Base-by-base conservation (phyloP, 2,888 invertebrate species). In the Sacculina carcini region DNA sequence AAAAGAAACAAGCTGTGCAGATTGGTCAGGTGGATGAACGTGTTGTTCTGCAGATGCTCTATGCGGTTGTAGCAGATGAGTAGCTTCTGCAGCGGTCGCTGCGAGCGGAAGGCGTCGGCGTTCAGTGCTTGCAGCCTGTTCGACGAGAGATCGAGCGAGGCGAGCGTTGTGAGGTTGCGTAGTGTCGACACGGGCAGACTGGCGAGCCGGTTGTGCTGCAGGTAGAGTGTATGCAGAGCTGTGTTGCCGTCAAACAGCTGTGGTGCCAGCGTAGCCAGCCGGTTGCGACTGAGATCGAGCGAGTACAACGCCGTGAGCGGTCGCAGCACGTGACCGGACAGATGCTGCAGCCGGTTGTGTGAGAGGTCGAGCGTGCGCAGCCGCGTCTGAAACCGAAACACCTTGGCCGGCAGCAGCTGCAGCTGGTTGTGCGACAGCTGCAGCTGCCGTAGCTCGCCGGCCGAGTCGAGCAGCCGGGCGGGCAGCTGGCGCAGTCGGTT, bases 311-410 rank as follows among this genome's bases (percentile, higher is more conserved):
- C 2, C 29, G n/a, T 31, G 5, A 36, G 23, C 51, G 54, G 54
- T 6, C 61, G 60, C 59, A 79, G 74, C 1, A 74, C 66, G 48
- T 68, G 68, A 40, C 71, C 71, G 53, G 73, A 71, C 44, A 81
- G 65, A 16, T 64, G 66, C 49, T 71, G 70, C 56, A 82, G 67
- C 59, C 69, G 69, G 63, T 82, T 82, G 53, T 71, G 73, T 4
- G 76, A 75, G 21, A 81, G 64, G 65, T 81, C 80, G 53, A 83
- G 65, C 60, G 78, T 76, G 58, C 74, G 72, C 19, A 82, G 63
- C 3, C 70, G 68, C 9, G 66, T 64, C 26, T 78, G 66, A 5
- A 72, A 72, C 1, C 68, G 61, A 52, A 80, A 76, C 24, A 74
- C 62, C 23, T 68, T 69, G 24, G 71, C 69, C 1, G 75, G 74